phyloP scores from a whole-genome alignment of 1,140 invertebrate species.

The Holotrichia oblita region DNA sequence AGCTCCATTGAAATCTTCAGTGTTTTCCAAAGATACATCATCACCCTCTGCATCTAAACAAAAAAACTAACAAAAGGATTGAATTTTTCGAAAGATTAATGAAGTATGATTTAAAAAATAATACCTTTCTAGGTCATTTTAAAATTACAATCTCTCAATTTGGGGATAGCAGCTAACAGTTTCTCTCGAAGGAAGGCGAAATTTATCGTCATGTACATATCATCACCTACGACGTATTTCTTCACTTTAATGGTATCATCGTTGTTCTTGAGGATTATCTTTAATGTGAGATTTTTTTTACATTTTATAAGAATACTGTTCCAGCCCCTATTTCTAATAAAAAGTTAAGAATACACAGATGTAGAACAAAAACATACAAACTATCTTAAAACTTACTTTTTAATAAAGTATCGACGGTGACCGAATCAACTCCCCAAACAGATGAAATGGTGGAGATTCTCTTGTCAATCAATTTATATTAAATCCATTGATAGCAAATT shows the following conservation, averaged over 20 bases:
- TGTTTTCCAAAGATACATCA: constrained; percentile 46
- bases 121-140: constrained; percentile 49
- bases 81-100: not conserved
- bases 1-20: constrained; percentile 49
- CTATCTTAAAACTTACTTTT: no score
- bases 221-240: constrained; percentile 38
- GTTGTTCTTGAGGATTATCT: constrained; percentile 37
- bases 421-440: no score
- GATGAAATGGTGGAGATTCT: no score
- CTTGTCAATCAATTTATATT: no score
- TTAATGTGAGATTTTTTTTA: constrained; percentile 35
- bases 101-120: not conserved
- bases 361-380: no score
- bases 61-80: not conserved
- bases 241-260: constrained; percentile 24
- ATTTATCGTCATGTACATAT: constrained; percentile 45
- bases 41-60: constrained; percentile 47
- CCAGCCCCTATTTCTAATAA: no score
- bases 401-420: no score
- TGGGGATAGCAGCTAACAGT: constrained; percentile 44
- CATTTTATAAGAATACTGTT: no score
- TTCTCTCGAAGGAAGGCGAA: constrained; percentile 49
- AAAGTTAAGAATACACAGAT: no score
- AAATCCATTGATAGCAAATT: no score
- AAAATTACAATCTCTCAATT: constrained; percentile 40